Conservation (phyloP, 2,797 vertebrate species). For the Poecilia gillii region DNA sequence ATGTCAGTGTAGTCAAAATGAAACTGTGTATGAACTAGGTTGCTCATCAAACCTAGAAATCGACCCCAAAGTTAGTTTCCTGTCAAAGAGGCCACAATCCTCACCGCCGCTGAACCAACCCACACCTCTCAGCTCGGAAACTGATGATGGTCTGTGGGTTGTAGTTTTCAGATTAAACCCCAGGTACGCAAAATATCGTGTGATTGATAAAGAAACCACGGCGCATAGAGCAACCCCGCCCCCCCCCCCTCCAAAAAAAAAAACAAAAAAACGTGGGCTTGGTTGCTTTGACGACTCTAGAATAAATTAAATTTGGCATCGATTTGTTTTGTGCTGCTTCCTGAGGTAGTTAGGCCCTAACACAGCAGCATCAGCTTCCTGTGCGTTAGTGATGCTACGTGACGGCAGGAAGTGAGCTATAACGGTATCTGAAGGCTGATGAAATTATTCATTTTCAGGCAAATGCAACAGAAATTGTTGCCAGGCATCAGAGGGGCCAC, state of each 20-base stretch:
- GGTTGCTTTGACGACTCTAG: accelerated
- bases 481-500: too few relatives aligned
- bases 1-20: accelerated
- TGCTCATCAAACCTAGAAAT: not conserved
- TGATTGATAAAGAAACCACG: not conserved
- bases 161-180: not conserved
- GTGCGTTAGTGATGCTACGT: not conserved
- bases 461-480: not conserved
- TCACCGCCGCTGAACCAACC: not conserved
- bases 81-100: conserved; percentile 5
- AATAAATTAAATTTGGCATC: not conserved
- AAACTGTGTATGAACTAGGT: not conserved
- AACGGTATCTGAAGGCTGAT: not conserved
- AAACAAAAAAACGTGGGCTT: too few relatives aligned
- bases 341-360: conserved; percentile 24
- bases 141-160: not conserved
- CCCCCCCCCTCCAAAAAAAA: too few relatives aligned
- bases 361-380: conserved; percentile 53
- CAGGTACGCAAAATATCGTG: too few relatives aligned
- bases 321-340: not conserved
- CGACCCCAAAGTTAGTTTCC: conserved; percentile 42
- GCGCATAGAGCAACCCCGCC: not conserved
- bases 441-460: not conserved
- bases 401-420: conserved; percentile 33
- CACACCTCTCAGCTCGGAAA: not conserved